Evolutionary conservation across 2,888 invertebrate species (phyloP).

Genomic region (Spisula solida): DNA sequence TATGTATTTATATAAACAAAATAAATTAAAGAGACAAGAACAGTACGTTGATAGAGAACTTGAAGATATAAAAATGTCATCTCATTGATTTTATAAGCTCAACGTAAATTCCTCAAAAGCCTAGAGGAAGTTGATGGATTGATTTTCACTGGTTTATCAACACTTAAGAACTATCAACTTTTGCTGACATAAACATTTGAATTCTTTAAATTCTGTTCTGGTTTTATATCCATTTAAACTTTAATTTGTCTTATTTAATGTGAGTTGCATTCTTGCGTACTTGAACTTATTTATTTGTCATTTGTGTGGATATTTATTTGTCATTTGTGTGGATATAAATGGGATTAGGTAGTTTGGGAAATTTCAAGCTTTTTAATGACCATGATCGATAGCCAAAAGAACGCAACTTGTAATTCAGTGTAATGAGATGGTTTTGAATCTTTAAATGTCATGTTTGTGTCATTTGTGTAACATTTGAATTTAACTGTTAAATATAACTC

Average conservation of each 20-base stretch:
- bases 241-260: slow-evolving; percentile 15
- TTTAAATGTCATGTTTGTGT: neutral
- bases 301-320: slow-evolving; percentile 3
- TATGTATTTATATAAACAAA: no score
- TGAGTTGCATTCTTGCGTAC: neutral
- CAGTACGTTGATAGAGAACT: no score
- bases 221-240: neutral
- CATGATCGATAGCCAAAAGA: neutral
- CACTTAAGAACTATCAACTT: neutral
- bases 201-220: neutral
- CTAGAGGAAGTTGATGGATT: neutral
- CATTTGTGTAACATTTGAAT: no score
- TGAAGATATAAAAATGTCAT: no score
- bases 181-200: neutral
- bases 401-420: neutral
- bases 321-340: neutral
- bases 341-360: neutral
- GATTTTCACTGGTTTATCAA: slow-evolving; percentile 7
- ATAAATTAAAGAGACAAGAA: no score
- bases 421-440: neutral
- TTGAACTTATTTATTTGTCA: neutral
- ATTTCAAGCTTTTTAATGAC: neutral
- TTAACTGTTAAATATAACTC: no score
- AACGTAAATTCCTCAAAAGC: neutral
- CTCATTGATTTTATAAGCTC: no score